Evolutionary conservation across 2,113 vertebrate genomes (phyloP), one percentile per base, ranked within the genome.

Genomic region (Pagrus major): DNA sequence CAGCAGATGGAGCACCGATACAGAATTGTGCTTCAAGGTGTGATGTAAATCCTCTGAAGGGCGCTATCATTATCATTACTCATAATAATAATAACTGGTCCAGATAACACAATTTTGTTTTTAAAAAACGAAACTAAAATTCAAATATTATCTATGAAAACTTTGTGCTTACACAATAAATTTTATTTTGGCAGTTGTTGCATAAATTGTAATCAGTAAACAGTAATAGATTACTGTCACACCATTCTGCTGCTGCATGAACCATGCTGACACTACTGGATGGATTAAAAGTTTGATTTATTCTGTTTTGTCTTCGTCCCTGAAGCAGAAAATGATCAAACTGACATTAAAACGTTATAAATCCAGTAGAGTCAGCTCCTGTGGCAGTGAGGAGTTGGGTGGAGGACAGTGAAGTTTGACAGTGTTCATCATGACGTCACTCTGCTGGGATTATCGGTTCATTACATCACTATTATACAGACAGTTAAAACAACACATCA

Each of bases 391-490:
- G n/a, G n/a, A 3, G 10, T 68, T 42, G 6, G 4, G 3, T 15
- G 27, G n/a, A 59, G 10, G 5, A 29, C 8, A 74, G 58, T 63
- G 4, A 12, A 29, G 16, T 27, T 42, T 64, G 4, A 2, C 3
- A 42, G 16, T 37, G 37, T 39, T 37, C 1, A 23, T 63, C 12
- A 56, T n/a, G n/a, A n/a, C n/a, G n/a, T n/a, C 55, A 25, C 14
- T 39, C 49, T 31, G 56, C 70, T 61, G 51, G 31, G 27, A 55
- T 66, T 21, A 35, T 9, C 44, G 20, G 39, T 44, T 71, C 47
- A 46, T 71, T 29, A 76, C 67, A 55, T 72, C 55, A 86, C 71
- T 42, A 23, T 51, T 16, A 37, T 16, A 77, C 44, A 66, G 20
- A 82, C 16, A 70, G 52, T n/a, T 55, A 33, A 76, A 68, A 65